A percentile compares a stretch with the other conserved stretches of the same genome.
phyloP scores from a whole-genome alignment of 2,888 invertebrate genomes.

The Scaptomyza polygonia region DNA sequence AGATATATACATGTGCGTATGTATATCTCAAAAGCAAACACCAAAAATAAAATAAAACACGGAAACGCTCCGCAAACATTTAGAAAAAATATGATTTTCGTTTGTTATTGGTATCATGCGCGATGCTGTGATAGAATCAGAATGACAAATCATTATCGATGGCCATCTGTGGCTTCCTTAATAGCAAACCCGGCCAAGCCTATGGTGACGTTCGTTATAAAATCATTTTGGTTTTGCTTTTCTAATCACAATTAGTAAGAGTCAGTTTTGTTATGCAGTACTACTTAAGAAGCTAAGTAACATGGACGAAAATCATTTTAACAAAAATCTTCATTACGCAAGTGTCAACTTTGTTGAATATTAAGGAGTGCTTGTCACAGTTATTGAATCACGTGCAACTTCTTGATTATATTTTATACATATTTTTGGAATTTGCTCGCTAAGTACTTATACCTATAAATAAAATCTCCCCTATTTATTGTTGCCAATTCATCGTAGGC shows the following conservation, averaged over 20 bases:
- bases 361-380: conserved; percentile 2
- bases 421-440: conserved; percentile 30
- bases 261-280: too few species aligned
- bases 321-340: not conserved
- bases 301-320: not conserved
- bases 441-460: conserved; percentile 33
- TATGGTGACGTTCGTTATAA: conserved; percentile 2
- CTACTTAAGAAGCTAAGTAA: not conserved
- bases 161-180: conserved; percentile 45
- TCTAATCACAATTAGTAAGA: conserved; percentile 18
- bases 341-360: not conserved
- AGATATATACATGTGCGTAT: not conserved
- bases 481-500: conserved; percentile 4
- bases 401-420: conserved; percentile 17
- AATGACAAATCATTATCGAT: conserved; percentile 26
- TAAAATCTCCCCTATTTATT: conserved; percentile 4
- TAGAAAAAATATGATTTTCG: conserved; percentile 17
- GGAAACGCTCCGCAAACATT: conserved; percentile 41
- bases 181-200: conserved; percentile 29
- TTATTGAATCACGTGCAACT: conserved; percentile 6
- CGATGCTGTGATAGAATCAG: conserved; percentile 41
- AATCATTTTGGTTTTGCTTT: conserved; percentile 6
- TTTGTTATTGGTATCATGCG: conserved; percentile 16
- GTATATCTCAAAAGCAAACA: conserved; percentile 2
- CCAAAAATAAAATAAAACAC: conserved; percentile 10